Percentiles rank a stretch among this genome's conserved stretches.
Conservation (phyloP, 2,888 invertebrate genomes). For the Dryobotodes eremita region DNA sequence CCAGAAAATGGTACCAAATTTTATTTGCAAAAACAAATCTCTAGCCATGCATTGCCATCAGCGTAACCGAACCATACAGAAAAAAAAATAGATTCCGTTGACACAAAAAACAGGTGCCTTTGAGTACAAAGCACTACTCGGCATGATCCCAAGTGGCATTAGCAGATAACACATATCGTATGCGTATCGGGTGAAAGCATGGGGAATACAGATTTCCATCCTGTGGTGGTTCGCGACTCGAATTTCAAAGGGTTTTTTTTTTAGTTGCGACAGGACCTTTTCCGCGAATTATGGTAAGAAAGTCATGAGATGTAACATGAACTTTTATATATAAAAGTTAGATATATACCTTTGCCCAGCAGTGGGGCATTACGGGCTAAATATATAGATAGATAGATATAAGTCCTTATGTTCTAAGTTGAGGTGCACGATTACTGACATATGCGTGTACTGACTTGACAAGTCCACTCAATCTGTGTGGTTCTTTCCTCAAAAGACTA, state of each 20-base stretch:
- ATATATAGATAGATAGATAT: no score
- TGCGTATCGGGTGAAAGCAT: conserved; percentile 89
- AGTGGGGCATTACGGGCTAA: no score
- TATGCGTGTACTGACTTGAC: no score
- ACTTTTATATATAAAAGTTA: background rate
- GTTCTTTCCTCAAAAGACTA: no score
- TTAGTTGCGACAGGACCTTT: conserved; percentile 74
- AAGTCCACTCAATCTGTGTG: no score
- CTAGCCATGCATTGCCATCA: background rate
- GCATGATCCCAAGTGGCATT: conserved; percentile 87
- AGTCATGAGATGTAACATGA: conserved; percentile 13
- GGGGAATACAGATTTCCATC: conserved; percentile 88
- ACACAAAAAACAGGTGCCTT: conserved; percentile 86
- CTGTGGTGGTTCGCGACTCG: conserved; percentile 81
- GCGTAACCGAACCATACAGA: conserved; percentile 39
- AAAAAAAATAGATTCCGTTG: conserved; percentile 80
- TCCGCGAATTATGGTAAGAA: conserved; percentile 66
- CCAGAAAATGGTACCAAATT: background rate
- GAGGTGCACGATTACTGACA: no score
- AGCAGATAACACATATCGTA: conserved; percentile 88
- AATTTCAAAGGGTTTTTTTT: conserved; percentile 89
- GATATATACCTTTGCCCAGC: no score
- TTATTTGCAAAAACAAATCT: background rate
- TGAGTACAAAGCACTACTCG: conserved; percentile 88
- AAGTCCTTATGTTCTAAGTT: no score